phyloP scores from a whole-genome alignment of 2,797 vertebrate species.

The Botia almorhae region DNA sequence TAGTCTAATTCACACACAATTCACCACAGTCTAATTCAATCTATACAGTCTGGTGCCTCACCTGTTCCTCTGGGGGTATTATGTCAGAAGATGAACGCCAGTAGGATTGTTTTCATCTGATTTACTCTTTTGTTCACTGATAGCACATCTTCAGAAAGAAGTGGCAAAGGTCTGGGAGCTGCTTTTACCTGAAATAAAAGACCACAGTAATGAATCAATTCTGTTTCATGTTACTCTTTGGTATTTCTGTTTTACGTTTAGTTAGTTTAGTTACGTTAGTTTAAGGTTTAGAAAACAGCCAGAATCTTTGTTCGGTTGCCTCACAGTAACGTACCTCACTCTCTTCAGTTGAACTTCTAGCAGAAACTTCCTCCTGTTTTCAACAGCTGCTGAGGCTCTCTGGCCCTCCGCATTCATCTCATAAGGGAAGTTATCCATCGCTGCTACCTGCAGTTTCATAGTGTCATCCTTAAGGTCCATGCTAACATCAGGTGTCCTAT shows the following conservation, averaged over 20 bases:
- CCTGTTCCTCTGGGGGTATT: slow-evolving; percentile 73
- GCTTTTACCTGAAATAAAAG: slow-evolving; percentile 64
- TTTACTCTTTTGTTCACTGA: slow-evolving; percentile 57
- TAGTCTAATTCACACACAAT: too few relatives aligned
- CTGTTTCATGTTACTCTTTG: too few relatives aligned
- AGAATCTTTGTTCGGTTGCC: neutral
- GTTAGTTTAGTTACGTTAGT: neutral
- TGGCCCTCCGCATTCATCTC: slow-evolving; percentile 21
- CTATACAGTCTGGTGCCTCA: slow-evolving; percentile 59
- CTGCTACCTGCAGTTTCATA: slow-evolving; percentile 76
- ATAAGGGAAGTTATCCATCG: slow-evolving; percentile 46
- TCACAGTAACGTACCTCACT: slow-evolving; percentile 64
- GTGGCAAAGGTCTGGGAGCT: slow-evolving; percentile 75
- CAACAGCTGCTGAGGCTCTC: slow-evolving; percentile 30
- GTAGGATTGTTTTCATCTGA: slow-evolving; percentile 60
- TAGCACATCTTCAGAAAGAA: slow-evolving; percentile 64
- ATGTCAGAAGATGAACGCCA: slow-evolving; percentile 55
- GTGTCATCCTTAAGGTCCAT: slow-evolving; percentile 72
- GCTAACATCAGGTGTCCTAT: slow-evolving; percentile 50
- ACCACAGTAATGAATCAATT: neutral
- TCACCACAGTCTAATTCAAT: too few relatives aligned
- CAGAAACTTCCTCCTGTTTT: slow-evolving; percentile 32
- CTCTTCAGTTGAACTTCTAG: slow-evolving; percentile 19
- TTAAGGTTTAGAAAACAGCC: neutral
- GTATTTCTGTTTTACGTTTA: too few relatives aligned